These are phyloP conservation scores for Lithosia quadra DNA, from an alignment of 2,888 invertebrate species.

Conservation along the genomic window DNA sequence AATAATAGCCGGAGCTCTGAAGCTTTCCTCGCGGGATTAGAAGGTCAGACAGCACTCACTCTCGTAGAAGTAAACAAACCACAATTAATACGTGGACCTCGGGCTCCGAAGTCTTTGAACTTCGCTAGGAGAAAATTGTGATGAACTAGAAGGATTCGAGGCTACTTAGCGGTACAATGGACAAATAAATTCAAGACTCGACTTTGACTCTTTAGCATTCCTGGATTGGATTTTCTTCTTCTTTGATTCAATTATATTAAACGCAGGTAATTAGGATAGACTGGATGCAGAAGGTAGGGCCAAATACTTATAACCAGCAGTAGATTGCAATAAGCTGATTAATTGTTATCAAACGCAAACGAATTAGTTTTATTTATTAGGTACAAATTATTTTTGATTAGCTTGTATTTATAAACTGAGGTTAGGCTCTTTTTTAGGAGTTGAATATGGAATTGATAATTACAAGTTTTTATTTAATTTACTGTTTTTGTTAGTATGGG, in stretches of 20 bases:
- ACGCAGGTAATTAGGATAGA: neutral
- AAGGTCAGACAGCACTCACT: no score
- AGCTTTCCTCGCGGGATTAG: no score
- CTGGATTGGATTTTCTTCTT: no score
- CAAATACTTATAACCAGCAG: neutral
- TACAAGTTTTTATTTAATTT: no score
- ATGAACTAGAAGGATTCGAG: no score
- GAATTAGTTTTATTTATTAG: neutral
- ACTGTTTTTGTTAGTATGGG: no score
- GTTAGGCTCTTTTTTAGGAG: neutral
- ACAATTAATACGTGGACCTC: no score
- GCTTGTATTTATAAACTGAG: slow-evolving; percentile 1
- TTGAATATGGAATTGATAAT: neutral
- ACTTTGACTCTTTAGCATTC: no score
- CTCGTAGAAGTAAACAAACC: no score
- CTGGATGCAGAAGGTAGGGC: neutral
- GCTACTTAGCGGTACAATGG: neutral
- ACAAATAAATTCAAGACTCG: neutral
- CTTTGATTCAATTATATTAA: neutral
- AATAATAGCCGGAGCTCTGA: no score
- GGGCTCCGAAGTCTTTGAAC: no score
- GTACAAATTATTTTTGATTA: neutral
- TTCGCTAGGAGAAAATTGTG: no score
- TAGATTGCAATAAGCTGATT: neutral
- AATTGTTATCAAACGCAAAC: neutral